Evolutionary conservation across 1,140 invertebrate genomes (phyloP).

Genomic region (Microplitis mediator): DNA sequence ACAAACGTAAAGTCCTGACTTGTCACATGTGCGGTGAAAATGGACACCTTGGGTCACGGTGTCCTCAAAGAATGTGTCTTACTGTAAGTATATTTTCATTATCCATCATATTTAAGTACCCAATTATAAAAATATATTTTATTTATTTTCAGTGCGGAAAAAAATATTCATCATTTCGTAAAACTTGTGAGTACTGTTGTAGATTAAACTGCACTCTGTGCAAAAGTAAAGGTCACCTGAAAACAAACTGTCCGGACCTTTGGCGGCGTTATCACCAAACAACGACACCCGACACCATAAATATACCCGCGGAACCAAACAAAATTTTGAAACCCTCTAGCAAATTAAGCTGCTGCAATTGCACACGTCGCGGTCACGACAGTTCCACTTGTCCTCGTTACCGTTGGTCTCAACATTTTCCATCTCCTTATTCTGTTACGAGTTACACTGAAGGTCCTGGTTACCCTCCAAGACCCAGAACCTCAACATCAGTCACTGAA

Average conservation of each 20-base stretch:
- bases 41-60: slow-evolving; percentile 68
- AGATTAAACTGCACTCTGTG: slow-evolving; percentile 65
- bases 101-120: neutral
- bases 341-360: slow-evolving; percentile 68
- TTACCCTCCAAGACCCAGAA: neutral
- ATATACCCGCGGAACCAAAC: slow-evolving; percentile 24
- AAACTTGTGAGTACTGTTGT: slow-evolving; percentile 65
- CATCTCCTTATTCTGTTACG: slow-evolving; percentile 43
- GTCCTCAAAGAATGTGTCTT: slow-evolving; percentile 70
- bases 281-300: neutral
- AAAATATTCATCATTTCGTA: slow-evolving; percentile 65
- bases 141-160: slow-evolving; percentile 68
- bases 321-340: slow-evolving; percentile 47
- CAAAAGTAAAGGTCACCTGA: slow-evolving; percentile 65
- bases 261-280: slow-evolving; percentile 74
- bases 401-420: slow-evolving; percentile 51
- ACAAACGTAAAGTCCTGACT: slow-evolving; percentile 52
- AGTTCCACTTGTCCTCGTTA: slow-evolving; percentile 42
- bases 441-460: slow-evolving; percentile 40
- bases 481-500: neutral
- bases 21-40: slow-evolving; percentile 69
- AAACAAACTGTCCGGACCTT: slow-evolving; percentile 69
- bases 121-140: neutral
- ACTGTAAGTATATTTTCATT: slow-evolving; percentile 62
- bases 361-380: slow-evolving; percentile 66